Base-by-base conservation (phyloP, 2,888 invertebrate species). In the Drosophila kanekoi region DNA sequence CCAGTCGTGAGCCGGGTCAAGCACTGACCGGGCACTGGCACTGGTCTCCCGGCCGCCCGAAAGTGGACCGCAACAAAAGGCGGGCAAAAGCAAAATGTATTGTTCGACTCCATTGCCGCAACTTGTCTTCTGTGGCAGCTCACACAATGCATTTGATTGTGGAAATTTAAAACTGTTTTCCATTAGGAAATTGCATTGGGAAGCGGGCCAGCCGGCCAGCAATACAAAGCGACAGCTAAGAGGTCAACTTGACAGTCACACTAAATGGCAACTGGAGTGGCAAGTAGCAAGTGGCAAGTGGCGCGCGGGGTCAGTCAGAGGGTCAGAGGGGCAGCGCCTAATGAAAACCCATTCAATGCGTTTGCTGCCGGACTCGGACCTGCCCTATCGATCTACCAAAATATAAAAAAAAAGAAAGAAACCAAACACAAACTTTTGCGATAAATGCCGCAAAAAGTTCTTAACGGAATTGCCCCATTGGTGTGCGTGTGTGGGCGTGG, bases 161-260 rank as follows among this genome's bases (percentile, higher is more conserved):
- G 56, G 77, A 87, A 86, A 83, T 67, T 58, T 68, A 64, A 89
- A 87, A 60, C 74, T 57, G 41, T 49, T 66, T 58, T 72, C 77
- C 84, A 81, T 81, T 81, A 83, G 87, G 66, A 80, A 77, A 81
- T 81, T 81, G 82, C 79, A 58, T 37, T 49, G 51, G 23, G 28
- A 28, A 28, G 2, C 28, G 2, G 60, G n/a, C 20, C 14, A 20
- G 13, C 49, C 16, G 2, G 28, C n/a, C n/a, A 18, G 20, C 45
- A n/a, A 43, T 41, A 49, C 32, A 33, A 37, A 16, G 32, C 64
- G 28, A 11, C 44, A 45, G 57, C 28, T 54, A 49, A 58, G 65
- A 64, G 88, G 58, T 66, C 78, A 66, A 44, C 62, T 43, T 37
- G 62, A 63, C 49, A 47, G 60, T 14, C n/a, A n/a, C 20, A 45